Evolutionary conservation across 2,113 vertebrate species (phyloP).

Genomic region (Vireo altiloquus): DNA sequence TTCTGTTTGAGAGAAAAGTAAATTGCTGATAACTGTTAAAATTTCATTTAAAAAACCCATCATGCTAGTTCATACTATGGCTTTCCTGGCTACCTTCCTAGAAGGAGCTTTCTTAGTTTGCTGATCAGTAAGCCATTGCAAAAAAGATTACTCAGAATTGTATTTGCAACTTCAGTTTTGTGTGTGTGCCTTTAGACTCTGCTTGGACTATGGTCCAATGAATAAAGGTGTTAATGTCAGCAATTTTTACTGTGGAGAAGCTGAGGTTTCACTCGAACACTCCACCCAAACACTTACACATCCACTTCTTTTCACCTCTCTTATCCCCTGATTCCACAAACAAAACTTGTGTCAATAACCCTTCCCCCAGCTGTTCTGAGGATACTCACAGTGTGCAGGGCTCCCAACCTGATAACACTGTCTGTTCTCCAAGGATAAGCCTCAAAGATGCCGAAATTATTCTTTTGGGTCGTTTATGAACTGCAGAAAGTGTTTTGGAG

Average conservation of each 20-base stretch:
- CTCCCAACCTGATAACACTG: neutral
- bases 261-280: neutral
- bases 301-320: neutral
- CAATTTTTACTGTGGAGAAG: neutral
- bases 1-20: neutral
- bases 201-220: neutral
- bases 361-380: neutral
- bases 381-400: neutral
- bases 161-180: neutral
- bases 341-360: neutral
- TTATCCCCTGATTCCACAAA: neutral
- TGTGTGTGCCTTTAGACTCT: too few species aligned
- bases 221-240: neutral
- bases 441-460: neutral
- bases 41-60: neutral
- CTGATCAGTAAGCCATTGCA: neutral
- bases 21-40: neutral
- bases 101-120: neutral
- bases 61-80: neutral
- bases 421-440: neutral
- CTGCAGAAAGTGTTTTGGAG: neutral
- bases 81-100: neutral
- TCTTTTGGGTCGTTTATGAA: neutral
- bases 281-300: neutral
- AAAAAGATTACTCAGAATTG: neutral